Evolutionary conservation across 1,140 invertebrate species (phyloP), one percentile per base, ranked within the genome.

Genomic region (Zaprionus inermis): DNA sequence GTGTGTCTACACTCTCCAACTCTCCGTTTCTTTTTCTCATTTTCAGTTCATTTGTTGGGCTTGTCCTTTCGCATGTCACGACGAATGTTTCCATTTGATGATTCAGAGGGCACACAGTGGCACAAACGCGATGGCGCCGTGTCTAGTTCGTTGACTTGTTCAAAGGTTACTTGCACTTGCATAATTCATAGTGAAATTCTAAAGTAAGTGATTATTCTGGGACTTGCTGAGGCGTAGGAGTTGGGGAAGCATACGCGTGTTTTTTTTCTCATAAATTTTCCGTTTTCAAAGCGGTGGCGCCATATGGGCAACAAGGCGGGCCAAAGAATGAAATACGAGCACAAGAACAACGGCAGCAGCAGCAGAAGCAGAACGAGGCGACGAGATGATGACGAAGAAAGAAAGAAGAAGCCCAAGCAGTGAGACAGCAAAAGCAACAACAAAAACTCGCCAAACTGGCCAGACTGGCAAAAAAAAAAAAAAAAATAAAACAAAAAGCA

Each of bases 161-260:
- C 57, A 76, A 78, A 78, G 71, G 75, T 77, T 80, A 72, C 38
- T 16, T 86, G 75, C 68, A 60, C 77, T 76, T 81, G 79, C 82
- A 85, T 85, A 85, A 85, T 88, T 85, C 75, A 85, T 81, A 66
- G 67, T 78, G 82, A 81, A 81, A 85, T 86, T 86, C 59, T 81
- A 81, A 81, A 81, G 59, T 66, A 66, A 54, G 64, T 81, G 70
- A 84, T 72, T 72, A 72, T 24, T 51, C 24, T 55, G 18, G 20
- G 22, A 24, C n/a, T n/a, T n/a, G n/a, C n/a, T n/a, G n/a, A n/a
- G n/a, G n/a, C n/a, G n/a, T n/a, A n/a, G n/a, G n/a, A n/a, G n/a
- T 4, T 28, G n/a, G 20, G 32, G 22, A 54, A 65, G 57, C 68
- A 59, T 79, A 38, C 60, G 54, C 65, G 10, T 49, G 61, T 64